Base-by-base conservation (phyloP, 2,888 invertebrate species). In the Syrphus vitripennis region DNA sequence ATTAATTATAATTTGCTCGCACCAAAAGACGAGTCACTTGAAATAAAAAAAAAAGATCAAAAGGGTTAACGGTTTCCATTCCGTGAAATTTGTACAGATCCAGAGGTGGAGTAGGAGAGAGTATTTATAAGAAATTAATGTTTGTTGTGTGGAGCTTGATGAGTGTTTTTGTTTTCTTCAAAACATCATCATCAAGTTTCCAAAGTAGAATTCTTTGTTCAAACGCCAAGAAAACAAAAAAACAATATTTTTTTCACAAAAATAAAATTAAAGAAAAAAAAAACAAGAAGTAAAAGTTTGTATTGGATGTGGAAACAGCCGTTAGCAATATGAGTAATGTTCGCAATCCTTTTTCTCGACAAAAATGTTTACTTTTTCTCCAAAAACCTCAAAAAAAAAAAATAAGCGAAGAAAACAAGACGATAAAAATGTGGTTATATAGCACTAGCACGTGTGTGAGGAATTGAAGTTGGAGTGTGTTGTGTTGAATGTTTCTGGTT, bases 261-360 rank as follows among this genome's bases (percentile, higher is more conserved):
- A n/a, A n/a, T n/a, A n/a, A n/a, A n/a, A n/a, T n/a, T n/a, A n/a
- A n/a, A n/a, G n/a, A 10, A 53, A 67, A 65, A 9, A 48, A 42
- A 34, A 34, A 31, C 9, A 69, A 37, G n/a, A 48, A 77, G n/a
- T n/a, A 42, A 10, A 67, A 77, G 29, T 61, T 29, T 59, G 45
- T 69, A 65, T 45, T 42, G 42, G 10, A 42, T 63, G 45, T 65
- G 14, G 65, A 45, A 79, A 55, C 79, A 79, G 65, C 79, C 83
- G 83, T 79, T 83, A 71, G 75, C 65, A 45, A 40, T 65, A 83
- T 83, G 79, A 75, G 74, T 83, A 83, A 83, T 83, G 79, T 70
- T 57, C 57, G 75, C 75, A 79, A 83, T 83, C 69, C 83, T 74
- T 83, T 74, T 79, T 70, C n/a, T 19, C 29, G 24, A 75, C 57